phyloP scores from a whole-genome alignment of 1,140 invertebrate species.

The Sarcophaga peregrina region DNA sequence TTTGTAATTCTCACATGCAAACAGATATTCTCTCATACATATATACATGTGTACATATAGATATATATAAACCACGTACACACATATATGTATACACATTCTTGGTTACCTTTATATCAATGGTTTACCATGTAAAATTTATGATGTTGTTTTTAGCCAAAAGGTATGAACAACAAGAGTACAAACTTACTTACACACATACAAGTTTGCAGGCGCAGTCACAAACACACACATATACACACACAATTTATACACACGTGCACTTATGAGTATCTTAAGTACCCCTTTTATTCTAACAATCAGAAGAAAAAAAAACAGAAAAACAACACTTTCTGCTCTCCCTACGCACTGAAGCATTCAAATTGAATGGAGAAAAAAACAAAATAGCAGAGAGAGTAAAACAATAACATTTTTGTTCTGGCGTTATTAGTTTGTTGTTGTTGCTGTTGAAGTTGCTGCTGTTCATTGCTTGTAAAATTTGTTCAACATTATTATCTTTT shows the following conservation, averaged over 20 bases:
- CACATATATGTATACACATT: not conserved
- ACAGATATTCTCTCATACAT: too few relatives aligned
- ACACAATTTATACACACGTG: not conserved
- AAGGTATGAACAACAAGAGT: conserved; percentile 31
- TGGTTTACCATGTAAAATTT: conserved; percentile 39
- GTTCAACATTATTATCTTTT: conserved; percentile 34
- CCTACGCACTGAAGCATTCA: not conserved
- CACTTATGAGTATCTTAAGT: conserved; percentile 26
- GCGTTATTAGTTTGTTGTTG: not conserved
- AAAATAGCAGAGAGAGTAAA: not conserved
- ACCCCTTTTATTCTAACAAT: not conserved
- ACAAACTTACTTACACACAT: not conserved
- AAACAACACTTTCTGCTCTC: too few relatives aligned
- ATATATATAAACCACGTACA: not conserved
- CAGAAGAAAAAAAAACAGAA: not conserved
- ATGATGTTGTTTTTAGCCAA: conserved; percentile 40
- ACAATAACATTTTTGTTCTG: not conserved
- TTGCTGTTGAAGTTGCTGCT: not conserved
- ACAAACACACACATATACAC: not conserved
- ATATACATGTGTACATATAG: not conserved
- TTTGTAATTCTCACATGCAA: too few relatives aligned
- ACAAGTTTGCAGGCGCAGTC: not conserved
- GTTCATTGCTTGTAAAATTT: conserved; percentile 36
- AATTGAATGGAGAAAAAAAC: not conserved
- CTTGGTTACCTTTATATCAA: conserved; percentile 1